Evolutionary conservation across 1,140 invertebrate species (phyloP), one percentile per base, ranked within the genome.

Genomic region (Drosophila teissieri): DNA sequence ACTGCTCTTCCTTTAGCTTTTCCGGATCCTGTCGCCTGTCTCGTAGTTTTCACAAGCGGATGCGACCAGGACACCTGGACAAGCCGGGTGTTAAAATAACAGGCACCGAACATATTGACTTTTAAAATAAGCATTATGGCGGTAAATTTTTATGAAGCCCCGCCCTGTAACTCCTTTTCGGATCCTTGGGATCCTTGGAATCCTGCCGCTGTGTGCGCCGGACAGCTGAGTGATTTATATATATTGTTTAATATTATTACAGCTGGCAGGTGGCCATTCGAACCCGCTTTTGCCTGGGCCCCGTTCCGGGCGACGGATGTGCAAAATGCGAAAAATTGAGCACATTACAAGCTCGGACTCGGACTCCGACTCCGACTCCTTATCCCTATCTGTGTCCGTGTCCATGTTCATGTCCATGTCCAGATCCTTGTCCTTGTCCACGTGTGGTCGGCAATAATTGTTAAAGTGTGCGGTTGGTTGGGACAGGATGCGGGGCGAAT

Each of bases 71-170:
- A 80, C 84, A 86, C 79, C 82, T 86, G 82, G 72, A 86, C 82
- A 88, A 75, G 82, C 81, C 78, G 82, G 83, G 82, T 86, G 82
- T 88, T 88, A 86, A 88, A 86, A 88, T 86, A 86, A 86, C 83
- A 83, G 82, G 83, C 82, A 88, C 61, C 67, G 75, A 86, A 88
- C 82, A 86, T 86, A 86, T 86, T 86, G 82, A 86, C 82, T 86
- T 86, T 86, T 86, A 86, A 86, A 86, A 88, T 86, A 88, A 86
- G 82, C 83, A 86, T 88, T 83, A 86, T 86, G 82, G 75, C 83
- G 64, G 82, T 88, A 88, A 62, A 86, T 86, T 86, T 86, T 86
- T 86, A 88, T 86, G 82, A 86, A 80, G 86, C 67, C 83, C 75
- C 67, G 75, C 75, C 64, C 44, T 40, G 40, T 27, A 27, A 22